Evolutionary conservation across 2,113 vertebrate genomes (phyloP), one percentile per base, ranked within the genome.

Genomic region (Noturus placidus): DNA sequence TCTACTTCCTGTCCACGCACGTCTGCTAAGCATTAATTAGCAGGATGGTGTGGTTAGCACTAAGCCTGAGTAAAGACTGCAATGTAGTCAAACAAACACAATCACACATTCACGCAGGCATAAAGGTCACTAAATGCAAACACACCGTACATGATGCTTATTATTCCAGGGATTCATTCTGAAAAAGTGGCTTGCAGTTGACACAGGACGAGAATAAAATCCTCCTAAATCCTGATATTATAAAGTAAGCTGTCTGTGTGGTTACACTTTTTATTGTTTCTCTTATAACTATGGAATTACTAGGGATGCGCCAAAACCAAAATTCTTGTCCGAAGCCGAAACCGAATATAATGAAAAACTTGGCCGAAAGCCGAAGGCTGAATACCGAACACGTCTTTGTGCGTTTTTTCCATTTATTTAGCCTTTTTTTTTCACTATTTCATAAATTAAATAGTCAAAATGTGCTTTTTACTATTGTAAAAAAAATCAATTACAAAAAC

Each of bases 1-100:
- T 50, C 54, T 52, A 57, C 17, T 50, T 61, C 38, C 78, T 72
- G 78, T 63, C 57, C 20, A 42, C 65, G 82, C 61, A 52, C 87
- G 69, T 78, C 63, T 70, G 84, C 52, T 54, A 33, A 35, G 79
- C 63, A 46, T 88, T 90, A 89, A 88, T 86, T 87, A 84, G 46
- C 87, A 90, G 89, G 90, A 91, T 87, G 82, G 74, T 86, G 87
- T 22, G 88, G 87, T 89, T 74, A 87, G 25, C 35, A 50, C 82
- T 83, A 69, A 89, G 89, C 84, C 81, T 50, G 33, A 79, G 87
- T 77, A 88, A 90, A 91, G 86, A 92, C 35, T 61, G 56, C 33
- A 57, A 80, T 46, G 57, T 78, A 82, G 81, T 67, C 52, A 86
- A 56, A 83, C 52, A 76, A 42, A 79, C 3, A 35, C 38, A 25